These are phyloP conservation scores for Galeopterus variegatus DNA, from an alignment of 2,113 vertebrate genomes.

Conservation along the genomic window DNA sequence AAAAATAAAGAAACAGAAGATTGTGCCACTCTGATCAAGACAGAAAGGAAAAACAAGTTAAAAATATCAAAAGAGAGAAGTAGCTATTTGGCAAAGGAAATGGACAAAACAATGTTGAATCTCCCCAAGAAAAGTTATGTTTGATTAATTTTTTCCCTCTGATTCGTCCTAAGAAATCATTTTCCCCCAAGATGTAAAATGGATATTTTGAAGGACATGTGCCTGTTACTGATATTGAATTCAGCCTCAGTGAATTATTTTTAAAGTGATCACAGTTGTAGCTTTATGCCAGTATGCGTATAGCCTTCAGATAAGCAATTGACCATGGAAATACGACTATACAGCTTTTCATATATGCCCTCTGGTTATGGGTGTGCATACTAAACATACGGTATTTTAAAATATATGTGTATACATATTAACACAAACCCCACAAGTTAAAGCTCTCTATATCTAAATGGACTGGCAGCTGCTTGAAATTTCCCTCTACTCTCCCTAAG, in stretches of 20 bases:
- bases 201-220: slow-evolving; percentile 57
- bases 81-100: background rate
- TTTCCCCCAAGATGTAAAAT: slow-evolving; percentile 2
- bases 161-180: slow-evolving; percentile 32
- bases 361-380: slow-evolving; percentile 82
- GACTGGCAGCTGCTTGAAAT: slow-evolving; percentile 94
- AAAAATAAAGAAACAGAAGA: slow-evolving; percentile 44
- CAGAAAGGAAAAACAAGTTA: slow-evolving; percentile 58
- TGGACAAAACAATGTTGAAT: background rate
- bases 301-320: slow-evolving; percentile 79
- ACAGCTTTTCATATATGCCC: slow-evolving; percentile 84
- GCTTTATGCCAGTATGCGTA: slow-evolving; percentile 8
- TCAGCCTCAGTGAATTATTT: background rate
- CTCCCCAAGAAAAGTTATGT: slow-evolving; percentile 46
- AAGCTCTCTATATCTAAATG: slow-evolving; percentile 85
- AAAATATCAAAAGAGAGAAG: slow-evolving; percentile 14
- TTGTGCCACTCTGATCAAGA: background rate
- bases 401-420: slow-evolving; percentile 79
- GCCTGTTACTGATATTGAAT: slow-evolving; percentile 34
- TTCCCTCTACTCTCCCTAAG: slow-evolving; percentile 91
- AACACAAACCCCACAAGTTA: slow-evolving; percentile 80
- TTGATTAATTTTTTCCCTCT: slow-evolving; percentile 37
- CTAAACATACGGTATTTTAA: slow-evolving; percentile 82
- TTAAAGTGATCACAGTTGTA: slow-evolving; percentile 59
- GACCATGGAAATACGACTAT: slow-evolving; percentile 82